Percentiles rank a stretch among this genome's conserved stretches.
Conservation (phyloP, 2,113 vertebrate species). For the Drymodes brunneopygia region DNA sequence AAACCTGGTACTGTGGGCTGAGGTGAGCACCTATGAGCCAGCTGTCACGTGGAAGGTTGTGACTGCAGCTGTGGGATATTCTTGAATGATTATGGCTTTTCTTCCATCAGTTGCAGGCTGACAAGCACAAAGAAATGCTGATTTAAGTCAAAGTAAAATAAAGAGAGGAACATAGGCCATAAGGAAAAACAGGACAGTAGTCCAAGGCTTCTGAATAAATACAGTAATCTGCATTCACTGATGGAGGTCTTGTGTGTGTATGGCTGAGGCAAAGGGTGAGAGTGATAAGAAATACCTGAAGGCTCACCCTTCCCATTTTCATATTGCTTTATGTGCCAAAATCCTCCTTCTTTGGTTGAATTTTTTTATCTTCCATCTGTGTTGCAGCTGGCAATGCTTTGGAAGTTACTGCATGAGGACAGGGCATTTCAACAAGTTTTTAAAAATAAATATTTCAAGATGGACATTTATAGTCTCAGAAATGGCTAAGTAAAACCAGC, state of each 20-base stretch:
- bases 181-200: background rate
- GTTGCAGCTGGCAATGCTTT: background rate
- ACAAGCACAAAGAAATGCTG: background rate
- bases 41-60: background rate
- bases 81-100: background rate
- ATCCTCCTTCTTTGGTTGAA: background rate
- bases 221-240: background rate
- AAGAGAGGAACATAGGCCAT: background rate
- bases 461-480: background rate
- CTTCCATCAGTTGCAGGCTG: background rate
- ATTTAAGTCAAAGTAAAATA: background rate
- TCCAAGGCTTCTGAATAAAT: background rate
- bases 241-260: background rate
- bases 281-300: background rate
- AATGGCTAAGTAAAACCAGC: background rate
- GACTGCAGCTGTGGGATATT: background rate
- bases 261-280: background rate
- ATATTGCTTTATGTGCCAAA: background rate
- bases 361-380: background rate
- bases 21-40: background rate
- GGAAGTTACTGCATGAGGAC: background rate
- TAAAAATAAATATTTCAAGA: slow-evolving; percentile 8
- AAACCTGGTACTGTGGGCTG: fast-evolving
- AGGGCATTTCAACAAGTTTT: background rate
- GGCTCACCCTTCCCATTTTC: background rate